These are phyloP conservation scores for Agrochola litura DNA, from an alignment of 2,888 invertebrate genomes.

Conservation along the genomic window DNA sequence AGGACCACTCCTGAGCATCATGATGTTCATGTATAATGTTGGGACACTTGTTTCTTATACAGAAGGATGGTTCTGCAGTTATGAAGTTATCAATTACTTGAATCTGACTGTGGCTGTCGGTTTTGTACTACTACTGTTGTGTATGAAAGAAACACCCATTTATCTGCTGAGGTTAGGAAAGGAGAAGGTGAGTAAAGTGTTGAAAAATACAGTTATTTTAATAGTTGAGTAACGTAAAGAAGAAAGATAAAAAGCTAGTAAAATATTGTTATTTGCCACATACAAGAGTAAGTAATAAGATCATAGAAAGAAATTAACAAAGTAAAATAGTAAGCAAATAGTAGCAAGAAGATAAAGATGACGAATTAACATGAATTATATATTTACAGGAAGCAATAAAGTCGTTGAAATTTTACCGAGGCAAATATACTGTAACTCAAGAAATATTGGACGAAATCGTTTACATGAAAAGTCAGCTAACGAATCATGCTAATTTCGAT, in stretches of 20 bases:
- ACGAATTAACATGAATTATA: background rate
- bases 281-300: background rate
- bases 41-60: slow-evolving; percentile 70
- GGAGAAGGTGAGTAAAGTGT: slow-evolving; percentile 66
- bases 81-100: slow-evolving; percentile 70
- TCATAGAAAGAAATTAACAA: background rate
- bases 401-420: slow-evolving; percentile 72
- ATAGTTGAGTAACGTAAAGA: background rate
- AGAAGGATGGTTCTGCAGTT: slow-evolving; percentile 73
- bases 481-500: slow-evolving; percentile 9
- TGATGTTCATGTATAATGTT: slow-evolving; percentile 60
- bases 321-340: background rate
- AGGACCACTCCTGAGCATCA: slow-evolving; percentile 62
- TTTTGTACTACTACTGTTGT: slow-evolving; percentile 61
- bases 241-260: background rate
- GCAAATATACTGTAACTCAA: slow-evolving; percentile 55
- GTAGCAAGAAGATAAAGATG: background rate
- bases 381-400: slow-evolving; percentile 67
- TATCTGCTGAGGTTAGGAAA: slow-evolving; percentile 68
- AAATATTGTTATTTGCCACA: background rate
- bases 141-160: slow-evolving; percentile 70
- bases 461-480: slow-evolving; percentile 56
- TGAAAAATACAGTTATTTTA: background rate
- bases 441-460: slow-evolving; percentile 68
- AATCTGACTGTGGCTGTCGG: slow-evolving; percentile 61